Base-by-base conservation (phyloP, 2,888 invertebrate genomes). In the Erpobdella octoculata region DNA sequence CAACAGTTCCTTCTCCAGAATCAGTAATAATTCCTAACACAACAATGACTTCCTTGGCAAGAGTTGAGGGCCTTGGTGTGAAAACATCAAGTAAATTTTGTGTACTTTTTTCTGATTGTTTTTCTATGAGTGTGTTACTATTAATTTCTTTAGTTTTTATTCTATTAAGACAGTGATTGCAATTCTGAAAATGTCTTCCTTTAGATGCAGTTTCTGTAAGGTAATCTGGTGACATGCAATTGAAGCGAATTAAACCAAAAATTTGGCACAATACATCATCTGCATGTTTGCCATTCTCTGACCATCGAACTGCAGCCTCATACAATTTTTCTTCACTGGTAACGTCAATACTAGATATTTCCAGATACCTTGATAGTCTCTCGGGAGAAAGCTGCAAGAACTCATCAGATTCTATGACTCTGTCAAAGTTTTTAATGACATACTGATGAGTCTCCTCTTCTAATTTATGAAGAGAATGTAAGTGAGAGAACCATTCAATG, bases 11-110 rank as follows among this genome's bases (percentile, higher is more conserved):
- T n/a, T 35, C 36, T 46, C 53, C 69, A 15, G 46, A 18, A 35
- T 69, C 48, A 25, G 31, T 21, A 31, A 37, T 38, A 35, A 33
- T n/a, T 4, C 82, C 81, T 9, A 82, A 76, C 0, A 80, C 77
- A n/a, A 82, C 81, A 73, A 83, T 75, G 33, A 80, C 80, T 70
- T 82, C 81, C 71, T 80, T 81, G 46, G 82, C 81, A 21, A 83
- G 79, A 6, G 82, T 83, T 28, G 82, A 82, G 15, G 82, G 82
- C 46, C 82, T 75, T 5, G 81, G 82, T 35, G 78, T 79, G 48
- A 79, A 59, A 58, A 5, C 35, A 8, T 5, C 6, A 4, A 58
- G 35, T 18, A 25, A 48, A 62, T 62, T 31, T 31, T 62, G 33
- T 33, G 21, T 33, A 31, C 28, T 5, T 12, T 62, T 35, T 0